These are phyloP conservation scores for Oryzias melastigma DNA, from an alignment of 2,113 vertebrate species.

Conservation along the genomic window DNA sequence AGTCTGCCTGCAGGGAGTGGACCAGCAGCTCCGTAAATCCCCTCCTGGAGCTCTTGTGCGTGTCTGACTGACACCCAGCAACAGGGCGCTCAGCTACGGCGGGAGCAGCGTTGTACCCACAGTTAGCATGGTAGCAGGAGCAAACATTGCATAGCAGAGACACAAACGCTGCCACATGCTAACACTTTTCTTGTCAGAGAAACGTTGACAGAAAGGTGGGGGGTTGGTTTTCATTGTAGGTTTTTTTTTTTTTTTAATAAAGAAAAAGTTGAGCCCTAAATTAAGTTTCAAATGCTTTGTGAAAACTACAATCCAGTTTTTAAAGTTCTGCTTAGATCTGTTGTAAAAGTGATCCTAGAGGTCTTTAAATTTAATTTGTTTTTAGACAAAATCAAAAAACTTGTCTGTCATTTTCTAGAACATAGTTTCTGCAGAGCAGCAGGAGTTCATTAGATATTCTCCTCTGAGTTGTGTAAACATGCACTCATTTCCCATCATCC, in stretches of 20 bases:
- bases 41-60: conserved; percentile 28
- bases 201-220: conserved; percentile 5
- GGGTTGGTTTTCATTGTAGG: background rate
- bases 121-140: conserved; percentile 22
- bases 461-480: no score
- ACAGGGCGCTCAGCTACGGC: conserved; percentile 19
- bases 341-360: background rate
- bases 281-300: background rate
- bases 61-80: conserved; percentile 37
- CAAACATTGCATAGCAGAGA: conserved; percentile 12
- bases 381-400: no score
- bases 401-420: no score
- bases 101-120: conserved; percentile 14
- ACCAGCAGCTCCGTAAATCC: conserved; percentile 42
- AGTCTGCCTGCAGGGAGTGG: conserved; percentile 25
- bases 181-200: conserved; percentile 33
- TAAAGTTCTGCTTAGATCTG: background rate
- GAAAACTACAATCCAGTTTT: conserved; percentile 1
- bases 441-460: no score
- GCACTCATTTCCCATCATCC: no score
- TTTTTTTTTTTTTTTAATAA: background rate
- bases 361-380: no score
- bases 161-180: conserved; percentile 12
- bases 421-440: no score
- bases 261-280: background rate